Evolutionary conservation across 2,888 invertebrate species (phyloP).

Genomic region (Masnerella sp.): DNA sequence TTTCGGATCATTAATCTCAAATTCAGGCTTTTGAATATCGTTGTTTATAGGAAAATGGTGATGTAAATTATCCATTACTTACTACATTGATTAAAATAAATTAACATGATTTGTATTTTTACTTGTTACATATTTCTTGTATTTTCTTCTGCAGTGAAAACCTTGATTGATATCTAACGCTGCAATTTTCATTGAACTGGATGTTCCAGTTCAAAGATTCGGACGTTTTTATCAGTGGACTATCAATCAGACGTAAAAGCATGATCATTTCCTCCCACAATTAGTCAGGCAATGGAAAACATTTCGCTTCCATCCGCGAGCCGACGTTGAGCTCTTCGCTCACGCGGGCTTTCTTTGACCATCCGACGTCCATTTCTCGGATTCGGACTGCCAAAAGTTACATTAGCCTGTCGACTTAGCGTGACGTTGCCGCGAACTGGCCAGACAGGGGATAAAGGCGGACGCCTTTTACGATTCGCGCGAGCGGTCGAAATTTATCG

Average conservation of each 20-base stretch:
- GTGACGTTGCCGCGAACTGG: constrained; percentile 44
- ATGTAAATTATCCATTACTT: too few species aligned
- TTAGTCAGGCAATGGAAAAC: constrained; percentile 28
- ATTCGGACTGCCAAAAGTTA: constrained; percentile 47
- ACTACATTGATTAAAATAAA: too few species aligned
- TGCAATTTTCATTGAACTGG: too few species aligned
- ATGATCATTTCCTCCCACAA: constrained; percentile 45
- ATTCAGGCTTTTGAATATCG: too few species aligned
- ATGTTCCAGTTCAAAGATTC: too few species aligned
- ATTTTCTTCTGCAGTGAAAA: too few species aligned
- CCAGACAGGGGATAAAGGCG: constrained; percentile 63
- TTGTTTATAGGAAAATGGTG: too few species aligned
- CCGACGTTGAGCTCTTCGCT: constrained; percentile 48
- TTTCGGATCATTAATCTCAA: too few species aligned
- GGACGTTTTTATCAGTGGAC: too few species aligned
- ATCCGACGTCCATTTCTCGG: constrained; percentile 48
- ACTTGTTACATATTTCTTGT: too few species aligned
- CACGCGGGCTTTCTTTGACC: not conserved
- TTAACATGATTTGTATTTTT: too few species aligned
- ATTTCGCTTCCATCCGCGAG: constrained; percentile 24
- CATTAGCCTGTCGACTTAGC: constrained; percentile 58
- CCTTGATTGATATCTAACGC: too few species aligned
- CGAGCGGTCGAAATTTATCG: constrained; percentile 75
- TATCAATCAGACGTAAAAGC: constrained; percentile 27
- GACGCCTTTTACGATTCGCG: constrained; percentile 63